Conservation (phyloP, 2,888 invertebrate genomes). For the Temnothorax unifasciatus region DNA sequence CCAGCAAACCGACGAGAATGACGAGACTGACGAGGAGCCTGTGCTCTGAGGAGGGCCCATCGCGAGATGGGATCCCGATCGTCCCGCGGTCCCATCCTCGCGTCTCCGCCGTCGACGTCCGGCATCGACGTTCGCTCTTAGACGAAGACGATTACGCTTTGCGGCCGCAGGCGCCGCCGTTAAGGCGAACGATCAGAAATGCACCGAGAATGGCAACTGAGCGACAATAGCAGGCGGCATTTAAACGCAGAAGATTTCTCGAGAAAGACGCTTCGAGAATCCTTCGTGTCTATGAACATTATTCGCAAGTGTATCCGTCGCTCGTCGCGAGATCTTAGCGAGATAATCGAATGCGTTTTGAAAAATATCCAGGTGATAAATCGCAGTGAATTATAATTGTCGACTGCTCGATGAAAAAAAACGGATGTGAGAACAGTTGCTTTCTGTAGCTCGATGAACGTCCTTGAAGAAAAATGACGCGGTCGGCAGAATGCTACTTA, state of each 20-base stretch:
- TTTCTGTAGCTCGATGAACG: not conserved
- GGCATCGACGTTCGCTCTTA: constrained; percentile 57
- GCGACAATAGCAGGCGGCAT: not conserved
- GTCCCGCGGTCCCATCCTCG: constrained; percentile 70
- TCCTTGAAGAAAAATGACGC: constrained; percentile 41
- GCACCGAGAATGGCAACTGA: constrained; percentile 26
- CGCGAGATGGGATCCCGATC: constrained; percentile 72
- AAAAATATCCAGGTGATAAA: not conserved
- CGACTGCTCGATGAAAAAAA: not conserved
- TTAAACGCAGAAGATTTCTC: constrained; percentile 10
- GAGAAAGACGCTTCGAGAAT: not conserved
- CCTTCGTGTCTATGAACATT: not conserved
- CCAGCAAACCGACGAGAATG: constrained; percentile 88
- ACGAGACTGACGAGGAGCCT: constrained; percentile 90
- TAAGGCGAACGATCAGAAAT: constrained; percentile 39
- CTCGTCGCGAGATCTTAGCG: not conserved
- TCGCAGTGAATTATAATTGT: constrained; percentile 1
- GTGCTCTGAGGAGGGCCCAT: constrained; percentile 86
- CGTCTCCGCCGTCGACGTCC: constrained; percentile 64
- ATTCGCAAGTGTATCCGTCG: not conserved
- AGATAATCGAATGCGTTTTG: not conserved
- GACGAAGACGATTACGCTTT: constrained; percentile 66
- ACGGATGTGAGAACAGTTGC: not conserved
- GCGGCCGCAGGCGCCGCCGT: constrained; percentile 50
- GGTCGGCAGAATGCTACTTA: constrained; percentile 67